Base-by-base conservation (phyloP, 2,888 invertebrate genomes). In the Byasa hedistus region DNA sequence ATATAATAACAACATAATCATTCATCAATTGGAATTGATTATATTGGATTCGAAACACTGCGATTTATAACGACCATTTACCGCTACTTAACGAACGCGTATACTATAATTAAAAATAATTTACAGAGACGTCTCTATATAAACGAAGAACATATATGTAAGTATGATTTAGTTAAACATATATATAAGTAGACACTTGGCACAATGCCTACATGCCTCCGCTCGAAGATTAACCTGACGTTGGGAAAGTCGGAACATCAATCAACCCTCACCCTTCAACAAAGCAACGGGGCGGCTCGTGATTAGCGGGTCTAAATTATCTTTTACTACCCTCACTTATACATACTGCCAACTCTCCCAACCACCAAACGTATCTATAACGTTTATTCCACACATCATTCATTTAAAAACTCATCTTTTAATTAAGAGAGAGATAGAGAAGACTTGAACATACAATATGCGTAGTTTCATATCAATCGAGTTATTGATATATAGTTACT, bases 281-380 rank as follows among this genome's bases (percentile, higher is more conserved):
- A 83, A 83, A 83, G 83, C 79, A 79, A 79, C 74, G 76, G 66
- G 74, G 76, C 76, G 78, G 79, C 79, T 78, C 81, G 85, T 87
- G 87, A 87, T 88, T 87, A 88, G 85, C 81, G 77, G 67, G 76
- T 79, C 77, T 79, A 81, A 83, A 86, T 86, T 86, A 87, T 86
- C 85, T 82, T 75, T 80, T 72, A 74, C 48, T 58, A 67, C 66
- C 32, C 59, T 0, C 71, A 70, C 69, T 62, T 64, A 68, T 71
- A 69, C 69, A 70, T 64, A 27, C 22, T 55, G 59, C 36, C 51
- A 32, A 36, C 24, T 22, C 56, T n/a, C 44, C 55, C 44, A 32
- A 66, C 21, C 36, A 55, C 55, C 48, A 39, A 22, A 58, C 44
- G 44, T 44, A 44, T 4, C 17, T 17, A 19, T 19, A 3, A 44